Conservation (phyloP, 2,113 vertebrate species). For the Fulica atra region DNA sequence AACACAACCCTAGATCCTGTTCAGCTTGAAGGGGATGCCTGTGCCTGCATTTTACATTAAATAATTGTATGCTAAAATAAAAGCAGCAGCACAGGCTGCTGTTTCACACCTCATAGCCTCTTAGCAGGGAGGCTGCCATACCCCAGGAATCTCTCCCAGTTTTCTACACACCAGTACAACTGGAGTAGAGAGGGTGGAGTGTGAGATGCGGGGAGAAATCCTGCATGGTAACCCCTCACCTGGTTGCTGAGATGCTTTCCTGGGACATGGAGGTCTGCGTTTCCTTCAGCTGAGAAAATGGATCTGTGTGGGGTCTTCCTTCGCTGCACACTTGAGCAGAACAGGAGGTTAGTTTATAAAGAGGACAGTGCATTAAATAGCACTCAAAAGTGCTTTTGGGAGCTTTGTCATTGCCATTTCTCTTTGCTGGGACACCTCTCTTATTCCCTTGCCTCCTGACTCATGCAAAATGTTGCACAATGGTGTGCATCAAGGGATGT, state of each 20-base stretch:
- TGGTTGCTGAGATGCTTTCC: neutral
- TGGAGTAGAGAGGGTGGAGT: neutral
- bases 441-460: neutral
- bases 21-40: neutral
- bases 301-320: neutral
- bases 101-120: neutral
- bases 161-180: neutral
- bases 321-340: neutral
- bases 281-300: neutral
- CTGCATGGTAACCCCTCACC: neutral
- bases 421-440: neutral
- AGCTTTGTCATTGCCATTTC: neutral
- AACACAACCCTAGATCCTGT: neutral
- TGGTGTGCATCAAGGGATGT: neutral
- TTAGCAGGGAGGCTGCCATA: neutral
- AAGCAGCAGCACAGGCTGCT: neutral
- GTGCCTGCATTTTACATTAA: neutral
- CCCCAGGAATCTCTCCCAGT: neutral
- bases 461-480: neutral
- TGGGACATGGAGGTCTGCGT: accelerated
- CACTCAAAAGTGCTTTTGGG: neutral
- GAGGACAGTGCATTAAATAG: neutral
- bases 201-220: neutral
- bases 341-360: neutral
- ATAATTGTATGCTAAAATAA: neutral